phyloP scores from a whole-genome alignment of 2,797 vertebrate species.

The Limosa lapponica region DNA sequence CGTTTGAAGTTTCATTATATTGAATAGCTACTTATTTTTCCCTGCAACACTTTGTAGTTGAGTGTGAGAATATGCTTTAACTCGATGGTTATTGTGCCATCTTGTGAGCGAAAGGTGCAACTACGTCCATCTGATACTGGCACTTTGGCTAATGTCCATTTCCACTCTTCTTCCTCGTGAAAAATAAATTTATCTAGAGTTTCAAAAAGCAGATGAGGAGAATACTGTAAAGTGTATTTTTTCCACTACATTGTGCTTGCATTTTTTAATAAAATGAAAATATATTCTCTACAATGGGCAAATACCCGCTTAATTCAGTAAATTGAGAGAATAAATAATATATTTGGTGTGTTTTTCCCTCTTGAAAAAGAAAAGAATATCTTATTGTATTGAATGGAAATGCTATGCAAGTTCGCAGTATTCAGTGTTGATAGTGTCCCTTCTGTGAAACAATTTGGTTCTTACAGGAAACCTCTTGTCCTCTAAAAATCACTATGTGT shows the following conservation, averaged over 20 bases:
- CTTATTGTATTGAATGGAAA: neutral
- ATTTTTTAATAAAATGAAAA: neutral
- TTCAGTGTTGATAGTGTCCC: neutral
- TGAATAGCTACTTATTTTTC: neutral
- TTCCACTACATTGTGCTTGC: neutral
- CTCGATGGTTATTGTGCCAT: constrained; percentile 71
- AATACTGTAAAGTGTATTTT: neutral
- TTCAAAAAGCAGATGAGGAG: neutral
- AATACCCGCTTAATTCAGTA: neutral
- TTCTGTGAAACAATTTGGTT: neutral
- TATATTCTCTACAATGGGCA: neutral
- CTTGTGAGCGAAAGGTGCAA: constrained; percentile 69
- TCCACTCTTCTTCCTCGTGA: neutral
- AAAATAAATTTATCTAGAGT: neutral
- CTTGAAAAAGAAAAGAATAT: neutral
- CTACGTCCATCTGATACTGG: neutral
- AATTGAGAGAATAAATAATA: neutral
- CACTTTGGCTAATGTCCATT: neutral
- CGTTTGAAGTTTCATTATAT: neutral
- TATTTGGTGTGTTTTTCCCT: rapidly evolving
- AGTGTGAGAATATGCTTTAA: neutral
- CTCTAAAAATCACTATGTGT: neutral
- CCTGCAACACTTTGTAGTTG: neutral
- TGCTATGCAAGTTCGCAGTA: neutral
- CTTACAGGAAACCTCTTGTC: neutral